Conservation (phyloP, 1,140 invertebrate species). For the Leucophenga varia region DNA sequence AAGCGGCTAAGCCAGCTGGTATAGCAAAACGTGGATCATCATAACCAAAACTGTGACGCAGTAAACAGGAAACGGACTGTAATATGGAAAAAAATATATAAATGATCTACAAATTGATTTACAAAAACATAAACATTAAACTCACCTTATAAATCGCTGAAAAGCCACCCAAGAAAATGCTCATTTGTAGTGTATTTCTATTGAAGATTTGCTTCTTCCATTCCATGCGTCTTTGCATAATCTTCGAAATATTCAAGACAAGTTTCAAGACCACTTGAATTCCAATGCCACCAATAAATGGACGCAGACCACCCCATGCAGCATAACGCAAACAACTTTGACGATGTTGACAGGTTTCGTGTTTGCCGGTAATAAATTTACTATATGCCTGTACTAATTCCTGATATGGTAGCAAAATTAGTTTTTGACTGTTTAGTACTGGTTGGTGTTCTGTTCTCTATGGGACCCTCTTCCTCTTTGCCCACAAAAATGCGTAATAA, state of each 20-base stretch:
- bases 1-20: constrained; percentile 65
- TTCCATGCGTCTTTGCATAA: constrained; percentile 58
- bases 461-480: constrained; percentile 61
- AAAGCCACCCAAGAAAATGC: constrained; percentile 66
- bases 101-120: not conserved
- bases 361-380: constrained; percentile 52
- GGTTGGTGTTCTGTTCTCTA: constrained; percentile 5
- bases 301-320: constrained; percentile 59
- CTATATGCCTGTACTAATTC: constrained; percentile 39
- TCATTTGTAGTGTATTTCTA: constrained; percentile 62
- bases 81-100: constrained; percentile 7
- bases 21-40: constrained; percentile 63
- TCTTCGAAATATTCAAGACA: constrained; percentile 54
- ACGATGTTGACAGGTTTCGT: constrained; percentile 63
- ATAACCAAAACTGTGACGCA: constrained; percentile 59
- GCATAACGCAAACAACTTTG: constrained; percentile 63
- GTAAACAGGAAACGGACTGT: constrained; percentile 63
- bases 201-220: constrained; percentile 60
- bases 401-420: constrained; percentile 26
- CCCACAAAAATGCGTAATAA: constrained; percentile 68
- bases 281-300: constrained; percentile 63
- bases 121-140: too few relatives aligned
- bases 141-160: constrained; percentile 65
- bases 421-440: constrained; percentile 19
- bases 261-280: constrained; percentile 63